phyloP scores from a whole-genome alignment of 37 sponge, comb jelly and placozoan genomes.

The Halichondria panicea region DNA sequence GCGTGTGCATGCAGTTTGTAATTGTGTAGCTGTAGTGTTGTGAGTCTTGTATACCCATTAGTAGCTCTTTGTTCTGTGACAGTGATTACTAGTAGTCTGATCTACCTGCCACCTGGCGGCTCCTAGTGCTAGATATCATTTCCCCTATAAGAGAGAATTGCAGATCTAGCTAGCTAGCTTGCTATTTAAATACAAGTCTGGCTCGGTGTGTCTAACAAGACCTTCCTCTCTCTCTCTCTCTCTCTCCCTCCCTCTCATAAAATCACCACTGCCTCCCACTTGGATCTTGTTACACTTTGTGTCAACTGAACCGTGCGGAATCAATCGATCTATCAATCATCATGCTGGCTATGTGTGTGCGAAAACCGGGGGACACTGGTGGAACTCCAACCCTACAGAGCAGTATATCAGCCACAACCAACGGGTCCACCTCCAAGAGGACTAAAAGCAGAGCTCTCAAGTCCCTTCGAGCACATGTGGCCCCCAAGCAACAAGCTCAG shows the following conservation, averaged over 20 bases:
- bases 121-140: too few relatives aligned
- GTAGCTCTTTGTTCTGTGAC: too few relatives aligned
- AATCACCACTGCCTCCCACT: too few relatives aligned
- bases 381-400: slow-evolving; percentile 32
- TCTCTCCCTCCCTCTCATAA: neutral
- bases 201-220: neutral
- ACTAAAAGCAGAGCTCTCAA: slow-evolving; percentile 9
- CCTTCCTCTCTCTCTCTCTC: neutral
- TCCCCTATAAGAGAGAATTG: too few relatives aligned
- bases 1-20: too few relatives aligned
- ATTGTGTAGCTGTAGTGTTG: too few relatives aligned
- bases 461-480: slow-evolving; percentile 6
- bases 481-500: neutral
- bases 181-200: neutral
- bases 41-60: too few relatives aligned
- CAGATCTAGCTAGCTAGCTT: too few relatives aligned
- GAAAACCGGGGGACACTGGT: slow-evolving; percentile 60
- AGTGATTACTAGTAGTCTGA: too few relatives aligned
- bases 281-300: too few relatives aligned
- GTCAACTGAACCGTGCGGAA: neutral
- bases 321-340: neutral
- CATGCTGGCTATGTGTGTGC: slow-evolving; percentile 82
- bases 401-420: slow-evolving; percentile 1
- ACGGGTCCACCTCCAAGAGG: slow-evolving; percentile 7
- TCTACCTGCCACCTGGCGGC: too few relatives aligned